Evolutionary conservation across 2,888 invertebrate genomes (phyloP).

Genomic region (Leptarthrus brevirostris): DNA sequence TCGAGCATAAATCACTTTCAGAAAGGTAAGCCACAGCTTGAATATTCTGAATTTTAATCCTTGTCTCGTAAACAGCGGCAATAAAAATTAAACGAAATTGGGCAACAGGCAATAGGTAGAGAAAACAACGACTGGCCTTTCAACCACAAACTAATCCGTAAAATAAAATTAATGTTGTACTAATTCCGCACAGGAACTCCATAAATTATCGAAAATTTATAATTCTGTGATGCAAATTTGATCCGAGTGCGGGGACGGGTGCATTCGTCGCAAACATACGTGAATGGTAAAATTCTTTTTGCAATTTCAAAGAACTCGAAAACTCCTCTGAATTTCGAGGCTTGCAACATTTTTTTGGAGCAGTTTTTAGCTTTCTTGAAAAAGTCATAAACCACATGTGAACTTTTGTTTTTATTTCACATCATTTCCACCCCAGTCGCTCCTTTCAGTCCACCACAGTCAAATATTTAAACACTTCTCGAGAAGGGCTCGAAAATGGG

Average conservation of each 20-base stretch:
- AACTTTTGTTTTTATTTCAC: conserved; percentile 31
- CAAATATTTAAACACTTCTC: conserved; percentile 31
- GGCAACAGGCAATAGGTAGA: background rate
- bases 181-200: conserved; percentile 37
- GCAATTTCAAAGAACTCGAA: too few species aligned
- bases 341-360: background rate
- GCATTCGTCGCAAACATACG: too few species aligned
- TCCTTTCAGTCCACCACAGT: background rate
- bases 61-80: conserved; percentile 13
- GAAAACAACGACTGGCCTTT: background rate
- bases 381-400: conserved; percentile 46
- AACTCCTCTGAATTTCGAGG: background rate
- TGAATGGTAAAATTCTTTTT: too few species aligned
- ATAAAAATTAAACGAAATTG: conserved; percentile 31
- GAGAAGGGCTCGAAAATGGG: background rate
- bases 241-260: background rate
- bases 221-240: conserved; percentile 51
- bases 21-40: background rate
- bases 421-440: conserved; percentile 4
- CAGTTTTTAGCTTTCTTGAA: conserved; percentile 1
- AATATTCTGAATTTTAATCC: background rate
- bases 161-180: conserved; percentile 37
- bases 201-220: conserved; percentile 54
- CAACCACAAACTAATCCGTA: conserved; percentile 33
- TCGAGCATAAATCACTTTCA: background rate